Base-by-base conservation (phyloP, 2,797 vertebrate species). In the Ceyx erithaca region DNA sequence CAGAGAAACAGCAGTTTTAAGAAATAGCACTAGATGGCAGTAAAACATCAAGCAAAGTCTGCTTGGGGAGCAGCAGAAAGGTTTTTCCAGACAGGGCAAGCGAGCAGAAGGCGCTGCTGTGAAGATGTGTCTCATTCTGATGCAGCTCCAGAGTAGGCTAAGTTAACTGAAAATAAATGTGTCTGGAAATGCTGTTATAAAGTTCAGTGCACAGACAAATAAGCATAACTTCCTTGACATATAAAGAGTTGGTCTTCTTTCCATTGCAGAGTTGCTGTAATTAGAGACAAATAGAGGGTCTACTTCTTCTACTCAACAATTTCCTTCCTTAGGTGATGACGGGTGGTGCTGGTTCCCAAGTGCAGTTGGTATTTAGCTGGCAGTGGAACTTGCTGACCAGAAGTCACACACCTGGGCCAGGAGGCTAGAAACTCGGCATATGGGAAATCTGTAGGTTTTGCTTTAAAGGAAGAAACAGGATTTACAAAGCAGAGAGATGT, bases 21-120 rank as follows among this genome's bases (percentile, higher is more conserved):
- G 52, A 93, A 62, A 58, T 92, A 87, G 40, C 96, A 96, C 95
- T 95, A 95, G 96, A 88, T 95, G 96, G 96, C 79, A 95, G 96
- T 91, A 95, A 81, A 96, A 89, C 85, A 91, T 80, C 84, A 15
- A 92, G 83, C 31, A 92, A 93, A 87, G 67, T 21, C 69, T 84
- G 76, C 46, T 45, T 37, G 37, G 90, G 30, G 52, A 91, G 41
- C 46, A 33, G 45, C 35, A 52, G n/a, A 15, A 49, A 92, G 57
- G 33, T 43, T 93, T 89, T 84, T 72, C 55, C 48, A 85, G 85
- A 33, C 37, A 45, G 23, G 10, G 46, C 0, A 19, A 75, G 67
- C 4, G 12, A 78, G 40, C 52, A 83, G 81, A 81, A 92, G 75
- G 69, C 81, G 78, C 48, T 92, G 76, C 80, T 91, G 48, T 8